phyloP scores from a whole-genome alignment of 2,888 invertebrate species.

The Sinelater perroti region DNA sequence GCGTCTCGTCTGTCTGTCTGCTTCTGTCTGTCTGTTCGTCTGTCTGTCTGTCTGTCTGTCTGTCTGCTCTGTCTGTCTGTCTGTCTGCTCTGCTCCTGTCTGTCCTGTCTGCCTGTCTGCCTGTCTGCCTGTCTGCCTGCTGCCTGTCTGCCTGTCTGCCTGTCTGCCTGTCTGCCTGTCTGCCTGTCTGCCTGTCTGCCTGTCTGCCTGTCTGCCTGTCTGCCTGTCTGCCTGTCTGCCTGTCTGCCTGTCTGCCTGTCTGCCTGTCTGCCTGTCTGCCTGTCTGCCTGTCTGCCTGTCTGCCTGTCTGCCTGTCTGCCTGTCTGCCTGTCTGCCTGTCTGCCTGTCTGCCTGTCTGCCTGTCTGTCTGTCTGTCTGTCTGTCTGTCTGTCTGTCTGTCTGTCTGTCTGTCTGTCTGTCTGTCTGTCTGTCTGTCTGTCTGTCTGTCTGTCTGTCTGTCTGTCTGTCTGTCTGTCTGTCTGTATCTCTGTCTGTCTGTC shows the following conservation, averaged over 20 bases:
- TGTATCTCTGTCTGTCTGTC: constrained; percentile 16
- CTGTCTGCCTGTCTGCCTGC: constrained; percentile 40
- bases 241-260: constrained; percentile 14
- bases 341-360: constrained; percentile 9
- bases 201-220: constrained; percentile 42
- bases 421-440: constrained; percentile 11
- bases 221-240: constrained; percentile 30
- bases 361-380: constrained; percentile 5
- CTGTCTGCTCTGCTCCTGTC: constrained; percentile 4
- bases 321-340: constrained; percentile 4
- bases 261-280: constrained; percentile 16
- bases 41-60: constrained; percentile 22
- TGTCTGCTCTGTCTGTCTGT: constrained; percentile 13
- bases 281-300: constrained; percentile 16
- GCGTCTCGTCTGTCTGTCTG: constrained; percentile 9
- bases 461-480: constrained; percentile 42
- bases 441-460: constrained; percentile 11
- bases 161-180: constrained; percentile 37
- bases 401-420: constrained; percentile 12
- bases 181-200: constrained; percentile 26
- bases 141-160: constrained; percentile 40
- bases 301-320: constrained; percentile 41
- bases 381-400: constrained; percentile 4
- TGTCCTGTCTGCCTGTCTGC: constrained; percentile 20
- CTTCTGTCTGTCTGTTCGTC: constrained; percentile 40